A percentile compares a stretch with the other conserved stretches of the same genome.
phyloP scores from a whole-genome alignment of 1,140 invertebrate genomes.

The Sitophilus oryzae region DNA sequence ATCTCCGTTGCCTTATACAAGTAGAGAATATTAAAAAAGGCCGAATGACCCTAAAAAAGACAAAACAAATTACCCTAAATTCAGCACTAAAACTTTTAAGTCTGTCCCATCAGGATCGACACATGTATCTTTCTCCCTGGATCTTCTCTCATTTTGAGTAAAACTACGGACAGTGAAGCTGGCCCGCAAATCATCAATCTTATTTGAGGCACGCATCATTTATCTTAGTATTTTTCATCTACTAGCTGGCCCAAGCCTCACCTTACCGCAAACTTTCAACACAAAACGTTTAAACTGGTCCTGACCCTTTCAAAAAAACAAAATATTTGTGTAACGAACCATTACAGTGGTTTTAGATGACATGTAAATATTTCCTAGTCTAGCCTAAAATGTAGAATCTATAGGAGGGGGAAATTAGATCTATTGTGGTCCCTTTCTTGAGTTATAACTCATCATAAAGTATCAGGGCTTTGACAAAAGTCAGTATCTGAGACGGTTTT shows the following conservation, averaged over 20 bases:
- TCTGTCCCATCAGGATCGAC: conserved; percentile 10
- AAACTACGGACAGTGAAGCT: conserved; percentile 14
- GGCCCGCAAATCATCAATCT: conserved; percentile 30
- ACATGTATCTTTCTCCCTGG: conserved; percentile 17
- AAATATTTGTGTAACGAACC: conserved; percentile 22
- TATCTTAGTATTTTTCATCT: conserved; percentile 37
- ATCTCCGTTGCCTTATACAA: too few relatives aligned
- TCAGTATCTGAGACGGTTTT: too few relatives aligned
- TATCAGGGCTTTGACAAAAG: too few relatives aligned
- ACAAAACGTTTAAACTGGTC: conserved; percentile 16
- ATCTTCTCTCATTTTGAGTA: conserved; percentile 9
- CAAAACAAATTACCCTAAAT: not conserved
- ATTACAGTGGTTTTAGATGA: conserved; percentile 11
- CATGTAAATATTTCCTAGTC: conserved; percentile 13
- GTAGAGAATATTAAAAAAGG: too few relatives aligned
- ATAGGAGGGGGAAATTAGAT: too few relatives aligned
- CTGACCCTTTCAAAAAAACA: conserved; percentile 21
- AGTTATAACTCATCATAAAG: too few relatives aligned
- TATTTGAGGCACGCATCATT: conserved; percentile 33
- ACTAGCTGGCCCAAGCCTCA: conserved; percentile 14
- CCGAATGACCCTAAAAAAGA: too few relatives aligned
- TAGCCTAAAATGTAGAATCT: too few relatives aligned
- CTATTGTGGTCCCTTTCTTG: too few relatives aligned
- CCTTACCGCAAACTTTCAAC: conserved; percentile 20
- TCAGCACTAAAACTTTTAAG: conserved; percentile 2